phyloP scores from a whole-genome alignment of 2,888 invertebrate species.

The Stenichneumon culpator region DNA sequence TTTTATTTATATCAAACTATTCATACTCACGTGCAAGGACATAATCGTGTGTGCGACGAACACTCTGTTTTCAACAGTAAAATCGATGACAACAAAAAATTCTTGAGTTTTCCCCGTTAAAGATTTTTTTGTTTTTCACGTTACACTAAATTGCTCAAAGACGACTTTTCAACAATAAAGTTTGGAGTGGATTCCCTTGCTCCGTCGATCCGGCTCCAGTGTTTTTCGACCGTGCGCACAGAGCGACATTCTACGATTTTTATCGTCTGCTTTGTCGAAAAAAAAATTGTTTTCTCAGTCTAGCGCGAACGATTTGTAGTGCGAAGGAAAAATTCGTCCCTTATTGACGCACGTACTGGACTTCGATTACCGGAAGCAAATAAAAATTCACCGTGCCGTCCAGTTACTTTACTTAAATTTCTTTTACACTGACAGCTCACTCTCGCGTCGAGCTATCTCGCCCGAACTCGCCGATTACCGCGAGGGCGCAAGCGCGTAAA shows the following conservation, averaged over 20 bases:
- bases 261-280: background rate
- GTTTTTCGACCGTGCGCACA: background rate
- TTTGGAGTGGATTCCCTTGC: background rate
- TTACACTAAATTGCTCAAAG: background rate
- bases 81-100: background rate
- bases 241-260: constrained; percentile 33
- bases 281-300: background rate
- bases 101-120: background rate
- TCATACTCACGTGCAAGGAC: constrained; percentile 59
- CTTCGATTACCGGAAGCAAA: constrained; percentile 8
- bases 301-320: background rate
- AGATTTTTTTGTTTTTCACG: background rate
- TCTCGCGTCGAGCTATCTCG: constrained; percentile 17
- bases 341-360: background rate
- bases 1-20: background rate
- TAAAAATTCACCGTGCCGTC: background rate
- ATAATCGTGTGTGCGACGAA: constrained; percentile 11
- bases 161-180: constrained; percentile 18
- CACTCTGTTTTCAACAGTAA: background rate
- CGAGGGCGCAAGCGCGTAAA: constrained; percentile 56
- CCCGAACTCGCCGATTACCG: constrained; percentile 14
- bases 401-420: constrained; percentile 31
- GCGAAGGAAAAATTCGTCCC: background rate
- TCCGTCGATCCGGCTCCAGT: constrained; percentile 17
- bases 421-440: constrained; percentile 33